Percentiles rank a stretch among this genome's conserved stretches.
Conservation (phyloP, 2,797 vertebrate genomes). For the Hydrolagus colliei region DNA sequence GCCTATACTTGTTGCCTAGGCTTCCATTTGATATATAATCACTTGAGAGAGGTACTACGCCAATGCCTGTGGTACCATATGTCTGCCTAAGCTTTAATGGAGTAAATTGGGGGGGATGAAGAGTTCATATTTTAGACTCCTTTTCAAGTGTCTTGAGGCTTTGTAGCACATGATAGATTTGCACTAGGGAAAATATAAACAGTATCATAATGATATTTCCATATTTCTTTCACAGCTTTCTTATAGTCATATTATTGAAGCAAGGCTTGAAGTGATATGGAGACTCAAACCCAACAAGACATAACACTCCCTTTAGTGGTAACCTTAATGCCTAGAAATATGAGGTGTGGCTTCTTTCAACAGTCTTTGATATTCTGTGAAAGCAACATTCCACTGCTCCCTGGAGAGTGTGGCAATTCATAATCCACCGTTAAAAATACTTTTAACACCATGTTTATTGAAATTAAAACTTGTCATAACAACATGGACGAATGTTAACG, state of each 20-base stretch:
- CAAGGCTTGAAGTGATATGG: conserved; percentile 42
- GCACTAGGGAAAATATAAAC: conserved; percentile 30
- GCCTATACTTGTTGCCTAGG: no score
- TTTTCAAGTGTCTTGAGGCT: conserved; percentile 2
- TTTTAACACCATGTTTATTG: conserved; percentile 28
- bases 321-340: conserved; percentile 35
- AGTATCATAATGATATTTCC: conserved; percentile 46
- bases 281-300: conserved; percentile 43
- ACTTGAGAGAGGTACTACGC: no score
- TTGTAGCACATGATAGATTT: conserved; percentile 18
- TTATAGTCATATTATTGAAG: conserved; percentile 46
- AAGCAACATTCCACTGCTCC: conserved; percentile 42
- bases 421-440: conserved; percentile 30
- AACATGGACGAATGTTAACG: conserved; percentile 25
- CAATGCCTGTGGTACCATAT: no score
- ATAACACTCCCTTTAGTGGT: conserved; percentile 41
- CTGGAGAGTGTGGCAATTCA: conserved; percentile 24
- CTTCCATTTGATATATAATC: no score
- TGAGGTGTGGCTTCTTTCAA: conserved; percentile 40
- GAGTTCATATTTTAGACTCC: not conserved
- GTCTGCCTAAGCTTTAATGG: no score
- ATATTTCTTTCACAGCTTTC: conserved; percentile 44
- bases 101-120: not conserved
- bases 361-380: conserved; percentile 38
- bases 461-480: conserved; percentile 29